Conservation (phyloP, 2,797 vertebrate species). For the Huso huso region DNA sequence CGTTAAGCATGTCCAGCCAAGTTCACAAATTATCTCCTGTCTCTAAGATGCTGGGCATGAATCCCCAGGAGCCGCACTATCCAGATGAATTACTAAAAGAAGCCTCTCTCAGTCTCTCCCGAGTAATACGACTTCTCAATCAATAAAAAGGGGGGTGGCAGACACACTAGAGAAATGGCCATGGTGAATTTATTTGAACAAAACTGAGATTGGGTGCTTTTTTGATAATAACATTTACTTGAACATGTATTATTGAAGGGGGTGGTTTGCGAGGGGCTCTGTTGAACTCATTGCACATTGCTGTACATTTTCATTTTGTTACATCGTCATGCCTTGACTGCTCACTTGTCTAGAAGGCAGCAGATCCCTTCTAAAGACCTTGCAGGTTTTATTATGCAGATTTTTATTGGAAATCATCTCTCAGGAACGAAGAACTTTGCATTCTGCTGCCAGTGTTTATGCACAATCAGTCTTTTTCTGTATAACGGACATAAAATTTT, state of each 20-base stretch:
- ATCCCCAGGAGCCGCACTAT: too few relatives aligned
- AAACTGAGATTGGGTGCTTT: background rate
- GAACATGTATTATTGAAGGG: too few relatives aligned
- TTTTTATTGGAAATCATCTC: slow-evolving; percentile 8
- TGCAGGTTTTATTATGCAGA: background rate
- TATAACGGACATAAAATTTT: background rate
- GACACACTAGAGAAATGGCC: background rate
- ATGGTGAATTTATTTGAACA: background rate
- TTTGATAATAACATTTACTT: background rate
- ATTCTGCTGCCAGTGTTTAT: background rate
- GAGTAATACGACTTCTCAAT: background rate
- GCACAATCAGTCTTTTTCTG: background rate
- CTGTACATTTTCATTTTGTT: slow-evolving; percentile 3
- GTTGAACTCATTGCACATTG: background rate
- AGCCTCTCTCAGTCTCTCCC: too few relatives aligned
- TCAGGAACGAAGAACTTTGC: background rate
- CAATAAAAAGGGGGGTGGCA: background rate
- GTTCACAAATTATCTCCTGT: too few relatives aligned
- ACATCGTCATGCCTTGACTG: background rate
- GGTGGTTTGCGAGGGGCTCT: background rate
- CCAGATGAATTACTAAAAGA: too few relatives aligned
- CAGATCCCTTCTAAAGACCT: slow-evolving; percentile 8
- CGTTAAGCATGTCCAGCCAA: too few relatives aligned
- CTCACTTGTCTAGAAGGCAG: background rate
- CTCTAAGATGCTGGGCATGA: too few relatives aligned